Base-by-base conservation (phyloP, 2,113 vertebrate species). In the Xenopus tropicalis region DNA sequence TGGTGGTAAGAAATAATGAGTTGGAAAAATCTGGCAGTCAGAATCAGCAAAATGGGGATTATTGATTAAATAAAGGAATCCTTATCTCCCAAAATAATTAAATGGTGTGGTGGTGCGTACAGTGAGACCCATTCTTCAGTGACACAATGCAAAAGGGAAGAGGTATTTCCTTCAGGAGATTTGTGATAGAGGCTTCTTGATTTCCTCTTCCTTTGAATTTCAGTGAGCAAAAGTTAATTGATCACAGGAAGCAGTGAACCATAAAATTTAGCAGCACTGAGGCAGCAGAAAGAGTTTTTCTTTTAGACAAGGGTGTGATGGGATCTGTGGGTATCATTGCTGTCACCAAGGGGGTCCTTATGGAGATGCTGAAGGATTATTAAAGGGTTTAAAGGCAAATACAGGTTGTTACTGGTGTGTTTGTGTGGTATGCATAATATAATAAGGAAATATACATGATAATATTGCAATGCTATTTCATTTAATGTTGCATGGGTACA, bases 171-270 rank as follows among this genome's bases (percentile, higher is more conserved):
- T 62, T 58, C 14, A 69, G 71, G 65, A 68, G 66, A 22, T 69
- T 64, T 63, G 58, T 57, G 51, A 66, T 66, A 54, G 44, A 16
- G 24, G 65, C 14, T 51, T 25, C 46, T 61, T 68, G 58, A 54
- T 69, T 63, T 75, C 73, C 73, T 69, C 44, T 44, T 69, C 59
- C 43, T 75, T 75, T 69, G 73, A 69, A 61, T 75, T 69, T 74
- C 37, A 51, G 29, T 69, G 58, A 69, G 73, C 25, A 69, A 69
- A 75, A 69, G 73, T 69, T 75, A 75, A 75, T 75, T 69, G 66
- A 75, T 75, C 73, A 69, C 58, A 69, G 54, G 66, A 69, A 43
- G 69, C 66, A 43, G 57, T 75, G 73, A 75, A 75, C 66, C 66
- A 44, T 56, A 75, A 74, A 61, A 42, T 46, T 62, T 14, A 68